Conservation (phyloP, 2,113 vertebrate species). For the Colistium nudipinnis region DNA sequence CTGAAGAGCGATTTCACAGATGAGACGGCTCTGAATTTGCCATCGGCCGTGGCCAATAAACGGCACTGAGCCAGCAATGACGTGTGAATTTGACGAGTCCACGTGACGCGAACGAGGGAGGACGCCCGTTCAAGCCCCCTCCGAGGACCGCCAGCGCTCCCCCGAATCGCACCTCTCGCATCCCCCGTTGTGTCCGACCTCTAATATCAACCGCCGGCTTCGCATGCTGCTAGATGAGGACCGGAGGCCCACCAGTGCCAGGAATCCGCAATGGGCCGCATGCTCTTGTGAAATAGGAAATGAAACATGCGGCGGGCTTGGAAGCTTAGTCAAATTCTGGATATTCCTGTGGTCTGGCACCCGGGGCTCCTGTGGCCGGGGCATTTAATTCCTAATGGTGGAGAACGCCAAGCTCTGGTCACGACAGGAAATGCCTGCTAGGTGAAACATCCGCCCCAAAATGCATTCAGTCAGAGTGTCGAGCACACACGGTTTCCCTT, state of each 20-base stretch:
- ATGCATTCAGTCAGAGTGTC: slow-evolving; percentile 51
- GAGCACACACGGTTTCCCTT: slow-evolving; percentile 17
- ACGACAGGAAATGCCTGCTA: slow-evolving; percentile 75
- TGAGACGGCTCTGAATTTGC: slow-evolving; percentile 46
- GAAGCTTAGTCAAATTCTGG: slow-evolving; percentile 54
- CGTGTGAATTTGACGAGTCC: slow-evolving; percentile 61
- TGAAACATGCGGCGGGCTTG: slow-evolving; percentile 63
- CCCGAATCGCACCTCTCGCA: slow-evolving; percentile 48
- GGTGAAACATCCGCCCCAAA: slow-evolving; percentile 68
- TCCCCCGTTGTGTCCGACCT: slow-evolving; percentile 64
- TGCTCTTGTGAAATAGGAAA: slow-evolving; percentile 76
- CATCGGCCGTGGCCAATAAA: slow-evolving; percentile 38
- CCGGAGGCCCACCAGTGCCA: slow-evolving; percentile 56
- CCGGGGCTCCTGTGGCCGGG: slow-evolving; percentile 53
- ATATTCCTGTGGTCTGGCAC: slow-evolving; percentile 77
- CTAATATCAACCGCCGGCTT: slow-evolving; percentile 61
- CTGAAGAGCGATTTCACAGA: slow-evolving; percentile 67
- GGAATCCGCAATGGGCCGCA: slow-evolving; percentile 66
- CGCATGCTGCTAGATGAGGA: slow-evolving; percentile 57
- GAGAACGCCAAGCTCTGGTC: slow-evolving; percentile 68
- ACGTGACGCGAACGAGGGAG: slow-evolving; percentile 56
- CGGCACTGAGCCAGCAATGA: slow-evolving; percentile 33
- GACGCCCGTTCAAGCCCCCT: slow-evolving; percentile 55
- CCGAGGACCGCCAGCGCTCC: slow-evolving; percentile 48
- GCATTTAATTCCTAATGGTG: slow-evolving; percentile 66